Conservation (phyloP, 2,113 vertebrate genomes). For the Lophura nycthemera region DNA sequence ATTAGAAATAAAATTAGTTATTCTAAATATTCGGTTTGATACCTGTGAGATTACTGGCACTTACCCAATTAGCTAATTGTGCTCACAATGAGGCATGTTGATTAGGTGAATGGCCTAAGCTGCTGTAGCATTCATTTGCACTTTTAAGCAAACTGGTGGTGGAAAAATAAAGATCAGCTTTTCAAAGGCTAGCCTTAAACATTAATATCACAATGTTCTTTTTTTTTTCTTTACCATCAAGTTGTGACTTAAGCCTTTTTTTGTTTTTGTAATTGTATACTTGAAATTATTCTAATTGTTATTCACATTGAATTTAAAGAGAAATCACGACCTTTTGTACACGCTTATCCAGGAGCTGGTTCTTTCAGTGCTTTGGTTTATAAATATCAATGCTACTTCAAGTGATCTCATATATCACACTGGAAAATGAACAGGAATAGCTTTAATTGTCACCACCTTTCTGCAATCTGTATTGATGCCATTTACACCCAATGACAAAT, state of each 20-base stretch:
- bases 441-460: neutral
- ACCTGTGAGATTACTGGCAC: neutral
- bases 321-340: neutral
- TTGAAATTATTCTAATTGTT: neutral
- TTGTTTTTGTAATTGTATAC: neutral
- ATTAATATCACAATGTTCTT: neutral
- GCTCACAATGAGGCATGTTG: neutral
- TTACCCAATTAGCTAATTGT: neutral
- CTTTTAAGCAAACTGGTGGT: neutral
- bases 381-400: neutral
- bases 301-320: neutral
- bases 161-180: slow-evolving; percentile 27
- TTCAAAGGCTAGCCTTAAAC: neutral
- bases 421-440: neutral
- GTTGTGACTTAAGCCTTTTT: neutral
- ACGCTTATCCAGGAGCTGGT: neutral
- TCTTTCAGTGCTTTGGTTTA: neutral
- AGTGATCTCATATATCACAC: neutral
- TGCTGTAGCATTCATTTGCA: slow-evolving; percentile 47
- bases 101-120: neutral
- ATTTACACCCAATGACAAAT: neutral
- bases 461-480: neutral
- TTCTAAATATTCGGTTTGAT: neutral
- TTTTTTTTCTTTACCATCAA: neutral
- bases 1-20: neutral